Evolutionary conservation across 2,888 invertebrate species (phyloP).

Genomic region (Saturnia pavonia): DNA sequence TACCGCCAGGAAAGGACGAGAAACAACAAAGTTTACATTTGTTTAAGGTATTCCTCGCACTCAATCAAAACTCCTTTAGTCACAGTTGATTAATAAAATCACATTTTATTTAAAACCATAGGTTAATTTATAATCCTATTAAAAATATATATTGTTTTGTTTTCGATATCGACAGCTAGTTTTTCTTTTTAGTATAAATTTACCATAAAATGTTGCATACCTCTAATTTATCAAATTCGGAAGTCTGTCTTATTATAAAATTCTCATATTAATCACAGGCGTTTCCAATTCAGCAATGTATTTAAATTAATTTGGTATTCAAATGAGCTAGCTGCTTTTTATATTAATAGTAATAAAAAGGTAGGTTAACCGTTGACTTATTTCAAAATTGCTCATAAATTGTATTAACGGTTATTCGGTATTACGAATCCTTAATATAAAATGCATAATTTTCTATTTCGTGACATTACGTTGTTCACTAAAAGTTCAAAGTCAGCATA

Average conservation of each 20-base stretch:
- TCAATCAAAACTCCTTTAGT: too few species aligned
- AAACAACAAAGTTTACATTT: too few species aligned
- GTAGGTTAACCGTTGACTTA: slow-evolving; percentile 8
- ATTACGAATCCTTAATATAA: slow-evolving; percentile 7
- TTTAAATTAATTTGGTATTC: slow-evolving; percentile 9
- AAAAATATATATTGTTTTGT: not conserved
- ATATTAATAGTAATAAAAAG: slow-evolving; percentile 13
- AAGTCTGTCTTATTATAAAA: slow-evolving; percentile 6
- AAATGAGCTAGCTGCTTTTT: slow-evolving; percentile 10
- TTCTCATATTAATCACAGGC: slow-evolving; percentile 12
- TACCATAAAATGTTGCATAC: not conserved
- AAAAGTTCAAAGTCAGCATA: slow-evolving; percentile 1
- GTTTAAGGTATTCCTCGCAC: too few species aligned
- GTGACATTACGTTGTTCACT: not conserved
- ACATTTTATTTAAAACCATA: too few species aligned
- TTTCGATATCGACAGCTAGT: slow-evolving; percentile 4
- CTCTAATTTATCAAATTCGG: not conserved
- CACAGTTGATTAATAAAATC: too few species aligned
- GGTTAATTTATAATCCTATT: not conserved
- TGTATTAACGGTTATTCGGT: not conserved
- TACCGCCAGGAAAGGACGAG: too few species aligned
- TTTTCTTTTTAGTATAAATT: not conserved
- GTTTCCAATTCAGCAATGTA: slow-evolving; percentile 2
- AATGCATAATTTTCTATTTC: slow-evolving; percentile 7
- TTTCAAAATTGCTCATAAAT: slow-evolving; percentile 14